Conservation (phyloP, 1,140 invertebrate genomes). For the Microvelia longipes region DNA sequence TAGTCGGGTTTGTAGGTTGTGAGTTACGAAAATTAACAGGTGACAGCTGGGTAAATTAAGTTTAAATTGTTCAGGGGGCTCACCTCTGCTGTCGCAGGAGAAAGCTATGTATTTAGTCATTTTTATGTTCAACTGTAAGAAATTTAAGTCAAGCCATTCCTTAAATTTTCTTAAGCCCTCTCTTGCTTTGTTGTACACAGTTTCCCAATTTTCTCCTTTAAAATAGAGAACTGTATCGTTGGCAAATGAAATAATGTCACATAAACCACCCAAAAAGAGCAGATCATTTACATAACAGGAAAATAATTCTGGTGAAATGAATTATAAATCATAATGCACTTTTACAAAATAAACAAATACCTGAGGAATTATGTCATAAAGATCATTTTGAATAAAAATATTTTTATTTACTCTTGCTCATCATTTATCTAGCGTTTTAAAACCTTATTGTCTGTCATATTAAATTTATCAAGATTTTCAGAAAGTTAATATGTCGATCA, state of each 20-base stretch:
- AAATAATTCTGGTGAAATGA: neutral
- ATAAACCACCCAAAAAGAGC: neutral
- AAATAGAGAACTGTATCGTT: neutral
- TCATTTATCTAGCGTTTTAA: too few species aligned
- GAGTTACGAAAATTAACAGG: neutral
- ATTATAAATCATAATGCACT: neutral
- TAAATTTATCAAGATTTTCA: too few species aligned
- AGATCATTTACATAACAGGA: neutral
- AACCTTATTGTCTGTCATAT: too few species aligned
- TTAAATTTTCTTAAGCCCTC: neutral
- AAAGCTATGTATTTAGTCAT: neutral
- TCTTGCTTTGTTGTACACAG: neutral
- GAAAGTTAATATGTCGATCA: too few species aligned
- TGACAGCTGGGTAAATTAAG: neutral
- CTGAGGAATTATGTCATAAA: too few species aligned
- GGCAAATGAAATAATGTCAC: neutral
- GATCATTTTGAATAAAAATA: too few species aligned
- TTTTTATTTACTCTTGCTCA: too few species aligned
- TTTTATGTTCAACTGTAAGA: neutral
- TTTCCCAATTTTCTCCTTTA: neutral
- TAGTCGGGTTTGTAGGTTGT: neutral
- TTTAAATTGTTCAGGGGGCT: neutral
- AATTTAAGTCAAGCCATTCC: neutral
- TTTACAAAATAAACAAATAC: neutral
- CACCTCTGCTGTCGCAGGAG: neutral